Evolutionary conservation across 2,797 vertebrate genomes (phyloP).

Genomic region (Nyctibius grandis): DNA sequence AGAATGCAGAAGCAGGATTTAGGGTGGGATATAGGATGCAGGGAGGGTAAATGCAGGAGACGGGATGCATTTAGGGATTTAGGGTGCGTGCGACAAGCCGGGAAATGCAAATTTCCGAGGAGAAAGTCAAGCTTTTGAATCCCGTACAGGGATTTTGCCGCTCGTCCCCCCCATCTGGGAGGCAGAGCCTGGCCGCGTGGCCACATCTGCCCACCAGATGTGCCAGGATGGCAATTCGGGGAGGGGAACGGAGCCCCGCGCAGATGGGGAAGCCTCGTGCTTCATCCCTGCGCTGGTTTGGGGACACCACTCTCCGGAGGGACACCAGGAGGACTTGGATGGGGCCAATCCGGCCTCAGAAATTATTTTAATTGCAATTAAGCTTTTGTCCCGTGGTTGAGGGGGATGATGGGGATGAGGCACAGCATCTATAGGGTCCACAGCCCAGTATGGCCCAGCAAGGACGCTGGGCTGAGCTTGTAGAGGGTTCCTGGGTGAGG

Average conservation of each 20-base stretch:
- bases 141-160: not conserved
- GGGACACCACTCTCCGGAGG: not conserved
- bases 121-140: not conserved
- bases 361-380: not conserved
- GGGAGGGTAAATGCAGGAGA: not conserved
- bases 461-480: not conserved
- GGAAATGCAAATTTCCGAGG: not conserved
- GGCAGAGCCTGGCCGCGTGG: not conserved
- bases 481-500: not conserved
- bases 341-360: accelerated
- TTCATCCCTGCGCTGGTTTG: not conserved
- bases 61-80: not conserved
- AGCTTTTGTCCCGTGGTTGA: too few relatives aligned
- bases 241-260: not conserved
- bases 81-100: accelerated
- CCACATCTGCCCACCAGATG: constrained; percentile 47
- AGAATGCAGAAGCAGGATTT: not conserved
- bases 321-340: not conserved
- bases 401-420: not conserved
- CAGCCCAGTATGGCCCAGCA: not conserved
- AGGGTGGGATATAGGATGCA: not conserved
- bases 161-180: constrained; percentile 21
- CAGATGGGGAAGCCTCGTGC: not conserved
- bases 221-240: accelerated
- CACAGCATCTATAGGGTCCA: not conserved